Percentiles rank a stretch among this genome's conserved stretches.
These are phyloP conservation scores for Pocillopora verrucosa DNA, from an alignment of 64 coral and sea anemone species.

Conservation along the genomic window DNA sequence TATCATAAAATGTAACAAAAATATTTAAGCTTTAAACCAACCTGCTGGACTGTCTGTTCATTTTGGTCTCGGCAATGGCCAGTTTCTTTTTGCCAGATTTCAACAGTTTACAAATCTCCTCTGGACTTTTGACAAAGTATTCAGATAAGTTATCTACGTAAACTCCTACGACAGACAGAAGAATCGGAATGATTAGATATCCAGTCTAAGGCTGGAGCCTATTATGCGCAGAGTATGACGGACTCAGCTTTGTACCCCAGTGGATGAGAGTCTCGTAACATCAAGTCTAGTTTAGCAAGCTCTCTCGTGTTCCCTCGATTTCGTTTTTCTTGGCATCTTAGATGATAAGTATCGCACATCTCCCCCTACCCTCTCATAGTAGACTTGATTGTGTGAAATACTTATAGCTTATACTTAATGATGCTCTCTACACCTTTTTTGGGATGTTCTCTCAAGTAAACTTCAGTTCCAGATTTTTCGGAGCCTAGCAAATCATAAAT, in stretches of 20 bases:
- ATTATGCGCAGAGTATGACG: too few species aligned
- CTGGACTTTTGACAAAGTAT: conserved; percentile 55
- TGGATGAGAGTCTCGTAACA: too few species aligned
- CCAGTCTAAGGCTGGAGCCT: too few species aligned
- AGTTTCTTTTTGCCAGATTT: conserved; percentile 80
- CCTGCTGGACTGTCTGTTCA: conserved; percentile 95
- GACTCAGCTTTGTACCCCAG: too few species aligned
- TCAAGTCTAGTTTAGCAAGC: too few species aligned
- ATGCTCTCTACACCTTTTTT: conserved; percentile 58
- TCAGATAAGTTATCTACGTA: conserved; percentile 81
- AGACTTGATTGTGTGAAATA: too few species aligned
- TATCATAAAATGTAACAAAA: neutral
- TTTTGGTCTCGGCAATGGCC: conserved; percentile 83
- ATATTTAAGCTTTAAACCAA: neutral
- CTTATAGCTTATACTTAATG: too few species aligned
- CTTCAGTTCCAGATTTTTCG: conserved; percentile 65
- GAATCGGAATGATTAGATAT: neutral
- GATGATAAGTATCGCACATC: too few species aligned
- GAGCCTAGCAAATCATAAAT: conserved; percentile 76
- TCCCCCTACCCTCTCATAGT: too few species aligned
- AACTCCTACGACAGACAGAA: conserved; percentile 49
- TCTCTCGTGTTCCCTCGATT: too few species aligned
- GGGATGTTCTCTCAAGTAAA: conserved; percentile 83
- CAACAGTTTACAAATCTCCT: conserved; percentile 58
- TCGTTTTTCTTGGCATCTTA: too few species aligned